Conservation (phyloP, 2,113 vertebrate genomes). For the Anarrhichthys ocellatus region DNA sequence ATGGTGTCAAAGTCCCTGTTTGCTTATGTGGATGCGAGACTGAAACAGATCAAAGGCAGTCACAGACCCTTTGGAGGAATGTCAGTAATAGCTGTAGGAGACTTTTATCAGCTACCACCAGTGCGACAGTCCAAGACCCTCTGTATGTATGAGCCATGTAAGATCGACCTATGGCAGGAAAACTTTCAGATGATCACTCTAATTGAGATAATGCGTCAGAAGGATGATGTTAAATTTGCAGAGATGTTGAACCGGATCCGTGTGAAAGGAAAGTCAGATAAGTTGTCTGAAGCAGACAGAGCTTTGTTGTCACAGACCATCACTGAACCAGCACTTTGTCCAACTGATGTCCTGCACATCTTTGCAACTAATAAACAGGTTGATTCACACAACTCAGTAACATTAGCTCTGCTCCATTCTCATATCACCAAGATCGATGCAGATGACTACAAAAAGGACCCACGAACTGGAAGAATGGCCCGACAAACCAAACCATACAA, state of each 20-base stretch:
- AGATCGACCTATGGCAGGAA: constrained; percentile 49
- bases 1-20: constrained; percentile 56
- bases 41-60: constrained; percentile 29
- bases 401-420: background rate
- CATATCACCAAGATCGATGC: background rate
- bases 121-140: constrained; percentile 42
- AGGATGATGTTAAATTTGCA: constrained; percentile 55
- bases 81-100: constrained; percentile 45
- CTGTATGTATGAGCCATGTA: constrained; percentile 30
- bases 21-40: constrained; percentile 42
- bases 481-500: background rate
- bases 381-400: background rate
- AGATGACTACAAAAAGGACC: background rate
- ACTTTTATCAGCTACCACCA: constrained; percentile 52
- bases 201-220: constrained; percentile 62
- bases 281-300: constrained; percentile 27
- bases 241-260: constrained; percentile 55
- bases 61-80: constrained; percentile 48
- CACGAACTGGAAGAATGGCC: background rate
- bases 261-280: constrained; percentile 32
- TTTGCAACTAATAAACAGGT: constrained; percentile 9
- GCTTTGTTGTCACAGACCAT: constrained; percentile 19
- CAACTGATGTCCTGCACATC: constrained; percentile 18
- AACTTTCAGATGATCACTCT: constrained; percentile 57
- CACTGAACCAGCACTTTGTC: constrained; percentile 34